These are phyloP conservation scores for Hyles lineata DNA, from an alignment of 2,888 invertebrate species.

Conservation along the genomic window DNA sequence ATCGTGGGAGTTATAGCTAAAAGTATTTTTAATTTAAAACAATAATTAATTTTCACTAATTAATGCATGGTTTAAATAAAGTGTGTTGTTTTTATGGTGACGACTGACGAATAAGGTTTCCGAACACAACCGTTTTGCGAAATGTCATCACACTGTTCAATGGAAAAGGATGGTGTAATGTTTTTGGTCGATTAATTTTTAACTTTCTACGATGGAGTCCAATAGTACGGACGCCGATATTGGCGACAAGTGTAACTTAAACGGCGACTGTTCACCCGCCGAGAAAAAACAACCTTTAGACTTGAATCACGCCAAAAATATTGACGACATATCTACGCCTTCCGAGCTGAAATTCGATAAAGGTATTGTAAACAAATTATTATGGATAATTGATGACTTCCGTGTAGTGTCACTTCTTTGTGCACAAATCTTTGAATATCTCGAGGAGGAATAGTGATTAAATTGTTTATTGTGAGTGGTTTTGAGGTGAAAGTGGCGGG, in stretches of 20 bases:
- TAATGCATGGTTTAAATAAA: neutral
- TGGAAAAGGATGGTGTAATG: slow-evolving; percentile 73
- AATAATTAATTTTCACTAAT: too few species aligned
- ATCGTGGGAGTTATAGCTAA: too few species aligned
- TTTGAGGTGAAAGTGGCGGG: slow-evolving; percentile 52
- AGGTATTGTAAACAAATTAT: slow-evolving; percentile 83
- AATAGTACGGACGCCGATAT: slow-evolving; percentile 63
- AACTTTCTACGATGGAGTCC: slow-evolving; percentile 71
- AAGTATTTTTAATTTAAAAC: too few species aligned
- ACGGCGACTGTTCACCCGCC: slow-evolving; percentile 68
- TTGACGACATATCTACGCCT: slow-evolving; percentile 84
- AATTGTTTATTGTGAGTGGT: slow-evolving; percentile 29
- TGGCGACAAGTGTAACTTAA: slow-evolving; percentile 66
- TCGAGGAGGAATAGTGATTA: neutral
- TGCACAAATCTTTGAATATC: slow-evolving; percentile 30
- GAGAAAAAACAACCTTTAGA: slow-evolving; percentile 59
- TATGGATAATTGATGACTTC: slow-evolving; percentile 49
- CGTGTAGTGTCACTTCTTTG: slow-evolving; percentile 39
- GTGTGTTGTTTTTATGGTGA: neutral
- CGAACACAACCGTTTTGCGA: slow-evolving; percentile 48
- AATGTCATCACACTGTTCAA: slow-evolving; percentile 61
- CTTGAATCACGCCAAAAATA: slow-evolving; percentile 75
- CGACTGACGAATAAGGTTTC: slow-evolving; percentile 33
- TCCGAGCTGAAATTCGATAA: slow-evolving; percentile 89
- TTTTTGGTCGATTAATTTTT: slow-evolving; percentile 68